Percentiles rank a stretch among this genome's conserved stretches.
These are phyloP conservation scores for Condylostylus longicornis DNA, from an alignment of 1,140 invertebrate species.

Conservation along the genomic window DNA sequence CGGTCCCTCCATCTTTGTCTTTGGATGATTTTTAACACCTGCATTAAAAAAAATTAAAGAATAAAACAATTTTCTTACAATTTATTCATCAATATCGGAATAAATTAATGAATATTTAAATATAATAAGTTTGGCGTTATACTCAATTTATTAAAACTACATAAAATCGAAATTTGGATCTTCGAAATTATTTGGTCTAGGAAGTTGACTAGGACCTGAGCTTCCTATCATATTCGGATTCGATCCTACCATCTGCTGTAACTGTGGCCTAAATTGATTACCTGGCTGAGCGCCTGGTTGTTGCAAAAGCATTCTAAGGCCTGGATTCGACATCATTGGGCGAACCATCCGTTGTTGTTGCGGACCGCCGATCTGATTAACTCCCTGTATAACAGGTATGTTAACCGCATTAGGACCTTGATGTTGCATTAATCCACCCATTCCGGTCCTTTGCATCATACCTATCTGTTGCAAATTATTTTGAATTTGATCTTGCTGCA, in stretches of 20 bases:
- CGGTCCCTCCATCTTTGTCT: too few species aligned
- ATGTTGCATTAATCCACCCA: slow-evolving; percentile 5
- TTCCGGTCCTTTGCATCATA: slow-evolving; percentile 16
- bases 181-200: slow-evolving; percentile 28
- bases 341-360: slow-evolving; percentile 44
- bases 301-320: slow-evolving; percentile 50
- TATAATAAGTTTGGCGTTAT: too few species aligned
- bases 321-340: slow-evolving; percentile 49
- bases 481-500: slow-evolving; percentile 12
- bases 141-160: too few species aligned
- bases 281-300: slow-evolving; percentile 36
- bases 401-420: too few species aligned
- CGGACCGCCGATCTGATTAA: too few species aligned
- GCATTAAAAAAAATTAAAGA: too few species aligned
- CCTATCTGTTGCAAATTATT: slow-evolving; percentile 9
- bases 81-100: too few species aligned
- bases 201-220: slow-evolving; percentile 26
- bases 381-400: too few species aligned
- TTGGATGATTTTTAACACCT: too few species aligned
- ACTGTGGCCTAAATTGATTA: slow-evolving; percentile 27
- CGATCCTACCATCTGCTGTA: slow-evolving; percentile 8
- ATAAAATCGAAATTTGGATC: slow-evolving; percentile 27
- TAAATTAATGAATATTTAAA: too few species aligned
- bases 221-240: slow-evolving; percentile 11
- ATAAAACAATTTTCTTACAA: too few species aligned